These are phyloP conservation scores for Brachypterus glaber DNA, from an alignment of 2,888 invertebrate genomes.

Conservation along the genomic window DNA sequence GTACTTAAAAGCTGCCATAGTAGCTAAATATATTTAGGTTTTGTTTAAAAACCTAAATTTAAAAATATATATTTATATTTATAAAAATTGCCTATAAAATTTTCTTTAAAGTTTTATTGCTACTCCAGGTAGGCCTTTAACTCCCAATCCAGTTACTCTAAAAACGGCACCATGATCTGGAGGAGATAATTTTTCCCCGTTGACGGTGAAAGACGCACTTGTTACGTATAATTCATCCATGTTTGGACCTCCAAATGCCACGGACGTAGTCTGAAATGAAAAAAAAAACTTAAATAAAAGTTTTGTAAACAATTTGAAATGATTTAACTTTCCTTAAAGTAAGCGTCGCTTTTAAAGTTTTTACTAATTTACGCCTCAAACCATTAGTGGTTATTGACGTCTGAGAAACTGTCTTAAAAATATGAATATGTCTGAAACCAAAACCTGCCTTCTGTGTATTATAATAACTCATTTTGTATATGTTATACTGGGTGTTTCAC, in stretches of 20 bases:
- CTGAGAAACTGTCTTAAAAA: too few relatives aligned
- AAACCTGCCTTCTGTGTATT: too few relatives aligned
- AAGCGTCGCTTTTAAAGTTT: not conserved
- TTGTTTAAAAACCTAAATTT: too few relatives aligned
- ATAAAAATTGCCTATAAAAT: too few relatives aligned
- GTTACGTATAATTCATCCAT: conserved; percentile 28
- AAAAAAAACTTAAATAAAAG: conserved; percentile 8
- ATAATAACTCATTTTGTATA: too few relatives aligned
- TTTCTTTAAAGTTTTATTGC: conserved; percentile 21
- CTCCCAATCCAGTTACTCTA: conserved; percentile 34
- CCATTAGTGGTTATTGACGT: too few relatives aligned
- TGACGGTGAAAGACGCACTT: conserved; percentile 25
- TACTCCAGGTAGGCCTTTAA: conserved; percentile 32
- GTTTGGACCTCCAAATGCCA: conserved; percentile 28
- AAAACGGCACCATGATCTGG: conserved; percentile 37
- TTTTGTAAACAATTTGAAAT: conserved; percentile 1
- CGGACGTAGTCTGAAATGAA: conserved; percentile 26
- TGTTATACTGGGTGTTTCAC: too few relatives aligned
- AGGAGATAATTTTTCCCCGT: conserved; percentile 18
- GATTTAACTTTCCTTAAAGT: too few relatives aligned
- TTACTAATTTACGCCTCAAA: not conserved
- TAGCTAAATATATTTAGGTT: too few relatives aligned
- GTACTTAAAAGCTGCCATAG: too few relatives aligned
- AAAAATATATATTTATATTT: too few relatives aligned
- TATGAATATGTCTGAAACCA: too few relatives aligned